Base-by-base conservation (phyloP, 2,797 vertebrate genomes). In the Catostomus latipinnis region DNA sequence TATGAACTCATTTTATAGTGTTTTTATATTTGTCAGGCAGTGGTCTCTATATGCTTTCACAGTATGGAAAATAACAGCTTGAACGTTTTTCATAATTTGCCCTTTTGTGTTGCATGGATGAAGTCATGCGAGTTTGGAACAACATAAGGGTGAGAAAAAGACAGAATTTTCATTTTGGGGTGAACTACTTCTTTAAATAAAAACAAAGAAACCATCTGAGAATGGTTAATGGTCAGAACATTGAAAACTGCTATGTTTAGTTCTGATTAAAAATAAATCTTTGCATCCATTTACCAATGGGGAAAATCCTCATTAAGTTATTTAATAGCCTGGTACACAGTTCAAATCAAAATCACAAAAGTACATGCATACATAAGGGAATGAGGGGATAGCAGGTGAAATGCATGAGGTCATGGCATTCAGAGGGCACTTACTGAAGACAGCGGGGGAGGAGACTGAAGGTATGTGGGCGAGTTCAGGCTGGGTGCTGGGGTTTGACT, bases 371-470 rank as follows among this genome's bases (percentile, higher is more conserved):
- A 81, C 49, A 69, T 11, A 54, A 46, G 48, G 13, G 50, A 50
- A 63, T 57, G 22, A 66, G 5, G 53, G 50, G 71, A 71, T 58
- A 81, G 76, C 63, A 45, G 70, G 62, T n/a, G 22, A 18, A 54
- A 46, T 49, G 10, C 12, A 73, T 74, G 18, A 69, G 52, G 13
- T 48, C 49, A 77, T 53, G 22, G 16, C 71, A 14, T 45, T 46
- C 60, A 68, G 48, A 69, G 52, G 12, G 67, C 69, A 95, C 94
- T 95, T 94, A 95, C 94, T 93, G 88, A 87, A 87, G 69, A 88
- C 88, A 80, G 91, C 87, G 54, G 93, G 87, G 85, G 89, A 84
- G 81, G 92, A 85, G 85, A 88, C 87, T 84, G 91, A 91, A 81
- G 88, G 73, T 57, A 81, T 79, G 63, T 85, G 83, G 78, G 58